phyloP scores from a whole-genome alignment of 2,888 invertebrate genomes.

The Tenthredo mesomela region DNA sequence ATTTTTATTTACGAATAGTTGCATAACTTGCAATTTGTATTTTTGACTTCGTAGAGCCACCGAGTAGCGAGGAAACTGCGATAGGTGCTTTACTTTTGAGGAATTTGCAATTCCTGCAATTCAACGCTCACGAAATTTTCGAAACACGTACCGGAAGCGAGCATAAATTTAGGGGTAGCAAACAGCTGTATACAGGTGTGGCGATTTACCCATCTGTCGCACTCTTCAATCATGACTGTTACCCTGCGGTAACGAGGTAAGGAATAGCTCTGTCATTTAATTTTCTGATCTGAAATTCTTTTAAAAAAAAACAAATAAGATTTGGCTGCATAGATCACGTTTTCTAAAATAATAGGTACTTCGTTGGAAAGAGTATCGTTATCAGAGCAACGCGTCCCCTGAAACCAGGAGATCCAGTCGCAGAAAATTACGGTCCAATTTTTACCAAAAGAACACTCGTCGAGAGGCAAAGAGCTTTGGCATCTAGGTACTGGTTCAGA shows the following conservation, averaged over 20 bases:
- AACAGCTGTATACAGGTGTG: constrained; percentile 83
- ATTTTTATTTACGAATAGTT: no score
- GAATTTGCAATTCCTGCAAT: constrained; percentile 88
- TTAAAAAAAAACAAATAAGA: background rate
- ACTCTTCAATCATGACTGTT: constrained; percentile 92
- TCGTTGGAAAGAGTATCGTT: constrained; percentile 86
- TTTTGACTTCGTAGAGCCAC: constrained; percentile 69
- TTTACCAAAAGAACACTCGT: constrained; percentile 81
- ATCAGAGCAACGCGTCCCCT: constrained; percentile 85
- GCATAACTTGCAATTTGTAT: constrained; percentile 58
- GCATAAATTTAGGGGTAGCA: constrained; percentile 79
- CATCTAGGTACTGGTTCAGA: constrained; percentile 88
- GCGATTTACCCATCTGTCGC: constrained; percentile 89
- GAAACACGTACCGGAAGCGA: constrained; percentile 82
- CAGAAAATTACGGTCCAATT: constrained; percentile 92
- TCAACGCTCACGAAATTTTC: constrained; percentile 92
- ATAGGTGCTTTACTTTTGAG: constrained; percentile 85
- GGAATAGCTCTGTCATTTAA: constrained; percentile 15
- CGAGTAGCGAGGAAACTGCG: constrained; percentile 80
- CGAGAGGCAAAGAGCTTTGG: constrained; percentile 83
- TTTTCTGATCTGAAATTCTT: background rate
- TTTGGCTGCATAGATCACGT: background rate
- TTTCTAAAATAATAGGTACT: constrained; percentile 81
- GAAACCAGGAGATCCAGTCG: constrained; percentile 83
- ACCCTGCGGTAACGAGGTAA: constrained; percentile 87